Base-by-base conservation (phyloP, 2,113 vertebrate species). In the Amia ocellicauda region DNA sequence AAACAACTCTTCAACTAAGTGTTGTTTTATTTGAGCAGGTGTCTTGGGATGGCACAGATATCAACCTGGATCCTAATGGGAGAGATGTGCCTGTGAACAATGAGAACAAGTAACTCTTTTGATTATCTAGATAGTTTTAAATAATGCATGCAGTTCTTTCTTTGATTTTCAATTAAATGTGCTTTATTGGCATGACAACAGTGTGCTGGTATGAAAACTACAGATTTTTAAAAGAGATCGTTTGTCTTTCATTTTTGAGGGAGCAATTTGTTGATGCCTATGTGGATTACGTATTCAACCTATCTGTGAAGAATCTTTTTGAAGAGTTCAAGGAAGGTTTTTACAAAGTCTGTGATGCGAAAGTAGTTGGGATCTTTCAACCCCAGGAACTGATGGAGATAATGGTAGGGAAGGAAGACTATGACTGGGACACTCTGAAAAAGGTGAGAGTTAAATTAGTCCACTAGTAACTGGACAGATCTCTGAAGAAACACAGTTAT, bases 321-420 rank as follows among this genome's bases (percentile, higher is more conserved):
- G 78, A 83, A 1, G 85, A 77, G 41, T 93, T 95, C 75, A 87
- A 75, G 74, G 88, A 61, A 70, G 93, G 93, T n/a, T 91, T 95
- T 79, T 89, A 88, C 71, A 92, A 83, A 76, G 86, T 91, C 59
- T 91, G 90, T 29, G 60, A 86, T 31, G 67, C 77, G 9, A 63
- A 79, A 0, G 24, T 91, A 40, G 78, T 92, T 68, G 62, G 78
- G 11, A 64, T 92, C 50, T 94, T 94, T 60, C 80, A 90, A 62
- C 89, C 93, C 0, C 78, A 91, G 52, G 89, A 95, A 76, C 69
- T 94, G 47, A 89, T 83, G 64, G 67, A 70, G 1, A 76, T 90
- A 64, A 77, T 85, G 69, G 66, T 88, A 76, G 91, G 93, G 66
- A 80, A 75, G 13, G 81, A 87, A 43, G 70, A 84, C 64, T 92